These are phyloP conservation scores for Noturus placidus DNA, from an alignment of 2,113 vertebrate genomes.

Conservation along the genomic window DNA sequence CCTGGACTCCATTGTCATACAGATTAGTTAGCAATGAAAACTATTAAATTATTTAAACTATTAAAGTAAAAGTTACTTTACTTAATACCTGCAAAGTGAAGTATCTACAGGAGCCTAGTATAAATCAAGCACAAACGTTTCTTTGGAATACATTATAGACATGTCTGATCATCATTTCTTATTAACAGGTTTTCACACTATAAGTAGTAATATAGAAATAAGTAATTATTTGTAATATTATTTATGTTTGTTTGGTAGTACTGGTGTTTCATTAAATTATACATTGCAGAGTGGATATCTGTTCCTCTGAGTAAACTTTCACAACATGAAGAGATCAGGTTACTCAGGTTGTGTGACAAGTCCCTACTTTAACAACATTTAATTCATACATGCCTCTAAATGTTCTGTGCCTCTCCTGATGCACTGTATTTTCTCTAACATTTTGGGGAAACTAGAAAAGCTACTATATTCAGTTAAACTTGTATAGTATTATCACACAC, in stretches of 20 bases:
- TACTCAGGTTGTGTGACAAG: slow-evolving; percentile 28
- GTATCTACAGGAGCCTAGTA: not conserved
- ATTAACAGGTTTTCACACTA: not conserved
- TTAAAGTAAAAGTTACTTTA: not conserved
- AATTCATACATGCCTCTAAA: not conserved
- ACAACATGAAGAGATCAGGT: slow-evolving; percentile 3
- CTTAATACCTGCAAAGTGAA: not conserved
- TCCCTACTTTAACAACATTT: slow-evolving; percentile 1
- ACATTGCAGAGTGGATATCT: not conserved
- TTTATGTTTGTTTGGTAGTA: not conserved
- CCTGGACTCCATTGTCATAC: slow-evolving; percentile 8
- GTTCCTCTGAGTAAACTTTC: too few species aligned
- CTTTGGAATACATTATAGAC: too few species aligned
- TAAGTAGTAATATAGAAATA: not conserved
- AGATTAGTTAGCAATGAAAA: slow-evolving; percentile 4
- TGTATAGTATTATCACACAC: not conserved
- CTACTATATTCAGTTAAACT: not conserved
- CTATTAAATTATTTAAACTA: not conserved
- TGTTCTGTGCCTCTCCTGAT: not conserved
- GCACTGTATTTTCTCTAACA: not conserved
- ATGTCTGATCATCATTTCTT: not conserved
- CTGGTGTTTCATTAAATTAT: not conserved
- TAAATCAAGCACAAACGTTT: not conserved
- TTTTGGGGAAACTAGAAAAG: not conserved
- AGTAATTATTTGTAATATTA: not conserved